Evolutionary conservation across 2,888 invertebrate genomes (phyloP), one percentile per base, ranked within the genome.

Genomic region (Drosophila putrida): DNA sequence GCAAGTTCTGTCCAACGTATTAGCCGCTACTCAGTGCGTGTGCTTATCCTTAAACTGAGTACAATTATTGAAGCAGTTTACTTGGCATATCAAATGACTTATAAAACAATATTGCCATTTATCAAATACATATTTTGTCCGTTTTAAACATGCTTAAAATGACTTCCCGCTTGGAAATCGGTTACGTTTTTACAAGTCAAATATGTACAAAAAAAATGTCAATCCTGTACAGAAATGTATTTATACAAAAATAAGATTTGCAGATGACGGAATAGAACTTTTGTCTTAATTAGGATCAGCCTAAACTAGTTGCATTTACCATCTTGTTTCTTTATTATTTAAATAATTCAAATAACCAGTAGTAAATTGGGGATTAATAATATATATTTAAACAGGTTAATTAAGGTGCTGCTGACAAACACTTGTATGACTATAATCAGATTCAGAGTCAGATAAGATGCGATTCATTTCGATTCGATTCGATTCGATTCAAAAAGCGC

Each of bases 301-400:
- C 15, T 11, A 20, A 33, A 33, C 41, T 28, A 20, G 33, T 33
- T 44, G 44, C 35, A 36, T 36, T 36, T 35, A 46, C 35, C 46
- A 27, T 10, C 55, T 15, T 8, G 44, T 46, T 46, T 36, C 0
- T 6, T 15, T 27, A 38, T 10, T 20, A 20, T 20, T 20, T 20
- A 20, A 20, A 8, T 8, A 38, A 13, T 36, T 4, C 25, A 4
- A 44, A 31, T 47, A 36, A 50, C 39, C 38, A 38, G 47, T 38
- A 47, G 28, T 41, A 20, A 13, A 39, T 49, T 53, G 33, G 25
- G n/a, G 33, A 58, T 59, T 62, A 36, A 53, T 36, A 41, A 36
- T 38, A 28, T 25, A 49, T 64, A 38, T 46, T 44, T 46, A 20
- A 74, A 15, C 50, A 36, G 46, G 47, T 59, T 66, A 54, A 50